Percentiles rank a stretch among this genome's conserved stretches.
Evolutionary conservation across 2,797 vertebrate genomes (phyloP).

Genomic region (Synanceia verrucosa): DNA sequence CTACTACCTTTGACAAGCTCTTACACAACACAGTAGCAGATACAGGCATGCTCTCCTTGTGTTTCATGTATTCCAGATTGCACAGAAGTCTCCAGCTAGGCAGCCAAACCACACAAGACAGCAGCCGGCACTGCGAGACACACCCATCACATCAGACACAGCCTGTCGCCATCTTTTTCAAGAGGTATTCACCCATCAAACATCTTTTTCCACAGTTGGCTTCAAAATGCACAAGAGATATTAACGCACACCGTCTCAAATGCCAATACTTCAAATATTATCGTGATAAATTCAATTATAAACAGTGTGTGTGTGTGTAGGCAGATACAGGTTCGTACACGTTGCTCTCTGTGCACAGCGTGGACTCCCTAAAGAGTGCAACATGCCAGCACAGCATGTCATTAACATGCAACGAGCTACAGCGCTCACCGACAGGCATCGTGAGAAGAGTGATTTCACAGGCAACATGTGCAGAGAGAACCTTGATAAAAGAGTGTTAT

Average conservation of each 20-base stretch:
- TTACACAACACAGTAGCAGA: constrained; percentile 33
- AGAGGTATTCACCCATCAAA: constrained; percentile 10
- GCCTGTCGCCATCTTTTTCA: constrained; percentile 33
- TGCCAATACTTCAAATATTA: constrained; percentile 14
- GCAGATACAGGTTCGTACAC: constrained; percentile 57
- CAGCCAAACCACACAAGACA: constrained; percentile 21
- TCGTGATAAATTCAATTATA: not conserved
- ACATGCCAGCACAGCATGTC: constrained; percentile 59
- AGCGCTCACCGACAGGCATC: constrained; percentile 39
- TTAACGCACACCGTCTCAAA: constrained; percentile 14
- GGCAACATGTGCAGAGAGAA: too few relatives aligned
- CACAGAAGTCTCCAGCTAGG: constrained; percentile 1
- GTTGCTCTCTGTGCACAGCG: constrained; percentile 35
- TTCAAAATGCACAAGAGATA: constrained; percentile 5
- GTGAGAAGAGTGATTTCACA: constrained; percentile 4
- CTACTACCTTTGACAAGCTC: constrained; percentile 34
- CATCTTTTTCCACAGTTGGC: not conserved
- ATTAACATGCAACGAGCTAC: constrained; percentile 68
- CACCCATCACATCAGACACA: constrained; percentile 55
- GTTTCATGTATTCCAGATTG: constrained; percentile 22
- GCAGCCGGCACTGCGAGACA: constrained; percentile 51
- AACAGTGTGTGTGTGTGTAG: constrained; percentile 4
- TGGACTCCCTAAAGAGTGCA: constrained; percentile 61
- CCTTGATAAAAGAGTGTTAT: not conserved
- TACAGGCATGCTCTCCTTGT: constrained; percentile 11